Evolutionary conservation across 2,797 vertebrate genomes (phyloP).

Genomic region (Catharus ustulatus): DNA sequence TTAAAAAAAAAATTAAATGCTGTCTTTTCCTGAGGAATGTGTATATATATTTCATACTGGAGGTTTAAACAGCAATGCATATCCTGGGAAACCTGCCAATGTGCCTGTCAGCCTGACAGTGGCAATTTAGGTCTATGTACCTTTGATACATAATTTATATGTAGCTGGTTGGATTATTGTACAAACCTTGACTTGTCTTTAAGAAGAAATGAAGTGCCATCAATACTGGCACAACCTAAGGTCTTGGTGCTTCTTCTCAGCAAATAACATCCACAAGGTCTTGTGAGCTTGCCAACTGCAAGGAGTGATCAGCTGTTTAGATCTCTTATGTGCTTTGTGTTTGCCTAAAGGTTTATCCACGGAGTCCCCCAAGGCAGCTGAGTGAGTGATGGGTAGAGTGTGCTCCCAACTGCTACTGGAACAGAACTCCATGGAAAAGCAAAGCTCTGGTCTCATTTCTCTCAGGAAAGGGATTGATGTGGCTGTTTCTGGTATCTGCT

Average conservation of each 20-base stretch:
- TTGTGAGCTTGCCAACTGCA: constrained; percentile 15
- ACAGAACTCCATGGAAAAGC: neutral
- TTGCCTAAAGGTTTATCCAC: neutral
- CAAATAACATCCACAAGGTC: constrained; percentile 21
- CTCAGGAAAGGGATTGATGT: neutral
- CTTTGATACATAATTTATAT: constrained; percentile 61
- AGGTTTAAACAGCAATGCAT: constrained; percentile 22
- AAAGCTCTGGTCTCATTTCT: neutral
- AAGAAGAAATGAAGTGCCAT: constrained; percentile 49
- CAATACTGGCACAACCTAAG: constrained; percentile 14
- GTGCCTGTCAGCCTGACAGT: constrained; percentile 45
- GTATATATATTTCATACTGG: constrained; percentile 13
- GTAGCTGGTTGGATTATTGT: constrained; percentile 30
- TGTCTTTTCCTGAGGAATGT: neutral
- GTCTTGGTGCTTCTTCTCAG: constrained; percentile 24
- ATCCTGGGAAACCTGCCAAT: constrained; percentile 52
- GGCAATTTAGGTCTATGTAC: constrained; percentile 50
- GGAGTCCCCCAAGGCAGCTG: neutral
- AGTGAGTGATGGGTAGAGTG: neutral
- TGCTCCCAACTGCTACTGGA: rapidly evolving
- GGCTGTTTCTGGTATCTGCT: neutral
- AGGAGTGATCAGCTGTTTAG: neutral
- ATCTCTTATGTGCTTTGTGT: neutral
- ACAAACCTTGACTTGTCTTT: constrained; percentile 52
- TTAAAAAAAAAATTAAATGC: neutral